Percentiles rank a stretch among this genome's conserved stretches.
Evolutionary conservation across 2,797 vertebrate species (phyloP).

Genomic region (Spinus pinus): DNA sequence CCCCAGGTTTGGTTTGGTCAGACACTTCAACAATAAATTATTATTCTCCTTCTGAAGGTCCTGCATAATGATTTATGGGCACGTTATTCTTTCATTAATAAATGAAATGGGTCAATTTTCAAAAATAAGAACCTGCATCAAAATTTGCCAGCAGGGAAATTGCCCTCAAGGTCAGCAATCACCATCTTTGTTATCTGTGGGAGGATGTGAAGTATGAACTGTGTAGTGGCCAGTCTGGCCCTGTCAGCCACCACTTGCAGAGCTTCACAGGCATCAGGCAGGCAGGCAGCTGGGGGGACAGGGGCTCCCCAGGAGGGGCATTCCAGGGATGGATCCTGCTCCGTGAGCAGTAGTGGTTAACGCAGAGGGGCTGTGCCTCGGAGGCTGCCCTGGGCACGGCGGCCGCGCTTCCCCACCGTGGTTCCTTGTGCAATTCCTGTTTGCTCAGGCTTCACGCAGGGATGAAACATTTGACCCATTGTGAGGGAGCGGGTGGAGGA

Average conservation of each 20-base stretch:
- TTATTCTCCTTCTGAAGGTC: background rate
- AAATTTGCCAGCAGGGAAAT: background rate
- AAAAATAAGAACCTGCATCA: background rate
- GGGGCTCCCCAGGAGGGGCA: background rate
- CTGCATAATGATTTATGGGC: background rate
- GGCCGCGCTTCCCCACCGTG: background rate
- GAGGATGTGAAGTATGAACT: background rate
- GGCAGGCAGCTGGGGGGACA: accelerated
- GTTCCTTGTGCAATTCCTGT: conserved; percentile 30
- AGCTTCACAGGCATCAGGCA: accelerated
- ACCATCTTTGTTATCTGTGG: no score
- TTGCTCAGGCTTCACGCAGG: conserved; percentile 16
- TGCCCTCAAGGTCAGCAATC: background rate
- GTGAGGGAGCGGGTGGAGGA: background rate
- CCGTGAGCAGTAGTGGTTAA: background rate
- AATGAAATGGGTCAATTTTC: background rate
- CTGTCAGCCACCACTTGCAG: accelerated
- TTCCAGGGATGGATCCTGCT: accelerated
- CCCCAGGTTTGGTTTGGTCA: background rate
- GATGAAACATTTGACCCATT: conserved; percentile 31
- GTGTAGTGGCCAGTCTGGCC: accelerated
- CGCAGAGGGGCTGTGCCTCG: accelerated
- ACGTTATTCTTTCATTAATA: background rate
- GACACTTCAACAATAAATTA: background rate
- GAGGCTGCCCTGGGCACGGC: background rate